Conservation (phyloP, 1,140 invertebrate genomes). For the Diorhabda carinulata region DNA sequence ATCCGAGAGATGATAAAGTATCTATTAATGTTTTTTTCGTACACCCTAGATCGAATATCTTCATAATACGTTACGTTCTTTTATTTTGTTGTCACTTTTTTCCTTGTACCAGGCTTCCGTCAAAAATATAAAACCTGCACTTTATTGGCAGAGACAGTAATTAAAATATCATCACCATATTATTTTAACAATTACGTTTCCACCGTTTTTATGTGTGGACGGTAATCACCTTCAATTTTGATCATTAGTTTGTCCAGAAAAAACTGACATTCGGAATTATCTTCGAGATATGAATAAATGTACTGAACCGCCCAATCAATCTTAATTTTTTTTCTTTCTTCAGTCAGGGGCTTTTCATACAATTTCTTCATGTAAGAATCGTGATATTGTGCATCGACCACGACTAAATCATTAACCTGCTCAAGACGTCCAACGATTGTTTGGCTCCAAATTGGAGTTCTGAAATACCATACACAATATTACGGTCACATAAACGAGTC, state of each 20-base stretch:
- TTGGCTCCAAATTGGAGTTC: too few species aligned
- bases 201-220: neutral
- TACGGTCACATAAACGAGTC: too few species aligned
- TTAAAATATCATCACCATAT: neutral
- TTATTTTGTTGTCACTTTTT: neutral
- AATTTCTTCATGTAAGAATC: neutral
- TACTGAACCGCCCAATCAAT: neutral
- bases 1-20: constrained; percentile 34
- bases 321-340: neutral
- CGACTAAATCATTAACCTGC: neutral
- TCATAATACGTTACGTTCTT: neutral
- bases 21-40: constrained; percentile 13
- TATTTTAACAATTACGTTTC: neutral
- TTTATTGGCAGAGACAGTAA: neutral
- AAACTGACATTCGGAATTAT: neutral
- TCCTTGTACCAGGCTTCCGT: neutral
- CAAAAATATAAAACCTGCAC: neutral
- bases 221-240: neutral
- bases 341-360: too few species aligned
- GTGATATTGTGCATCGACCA: neutral
- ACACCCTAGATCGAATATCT: neutral
- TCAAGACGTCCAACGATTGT: neutral
- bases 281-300: neutral
- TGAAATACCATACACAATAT: too few species aligned
- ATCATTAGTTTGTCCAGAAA: neutral